These are phyloP conservation scores for Diglossa cyanea DNA, from an alignment of 2,797 vertebrate species.

Conservation along the genomic window DNA sequence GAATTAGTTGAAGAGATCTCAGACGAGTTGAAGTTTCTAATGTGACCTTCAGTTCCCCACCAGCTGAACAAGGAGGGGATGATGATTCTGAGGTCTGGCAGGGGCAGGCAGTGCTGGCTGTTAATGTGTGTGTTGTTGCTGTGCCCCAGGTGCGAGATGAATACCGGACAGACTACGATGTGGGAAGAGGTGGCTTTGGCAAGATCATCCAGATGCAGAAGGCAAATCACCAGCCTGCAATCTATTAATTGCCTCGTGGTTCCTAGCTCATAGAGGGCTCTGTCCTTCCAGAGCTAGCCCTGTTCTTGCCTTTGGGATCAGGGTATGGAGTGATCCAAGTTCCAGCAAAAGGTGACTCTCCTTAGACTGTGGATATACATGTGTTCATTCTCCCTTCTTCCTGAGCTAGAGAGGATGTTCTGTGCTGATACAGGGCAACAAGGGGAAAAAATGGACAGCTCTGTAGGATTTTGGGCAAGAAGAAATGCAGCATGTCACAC, in stretches of 20 bases:
- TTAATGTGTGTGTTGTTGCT: background rate
- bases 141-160: constrained; percentile 67
- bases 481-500: constrained; percentile 8
- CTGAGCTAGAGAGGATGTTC: constrained; percentile 40
- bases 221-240: constrained; percentile 46
- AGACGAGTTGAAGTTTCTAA: background rate
- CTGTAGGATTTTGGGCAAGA: constrained; percentile 27
- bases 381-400: constrained; percentile 40
- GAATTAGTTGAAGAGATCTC: background rate
- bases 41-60: background rate
- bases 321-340: constrained; percentile 1
- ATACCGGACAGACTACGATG: constrained; percentile 71
- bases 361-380: constrained; percentile 42
- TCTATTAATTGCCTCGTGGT: constrained; percentile 16
- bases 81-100: background rate
- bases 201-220: constrained; percentile 70
- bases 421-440: constrained; percentile 22
- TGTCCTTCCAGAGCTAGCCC: constrained; percentile 20
- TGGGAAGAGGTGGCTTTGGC: constrained; percentile 74
- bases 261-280: background rate
- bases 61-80: background rate
- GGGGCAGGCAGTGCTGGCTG: background rate
- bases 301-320: background rate
- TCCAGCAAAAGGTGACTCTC: constrained; percentile 39
- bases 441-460: constrained; percentile 12